Percentiles rank a stretch among this genome's conserved stretches.
Conservation (phyloP, 2,888 invertebrate genomes). For the Boloria euphrosyne region DNA sequence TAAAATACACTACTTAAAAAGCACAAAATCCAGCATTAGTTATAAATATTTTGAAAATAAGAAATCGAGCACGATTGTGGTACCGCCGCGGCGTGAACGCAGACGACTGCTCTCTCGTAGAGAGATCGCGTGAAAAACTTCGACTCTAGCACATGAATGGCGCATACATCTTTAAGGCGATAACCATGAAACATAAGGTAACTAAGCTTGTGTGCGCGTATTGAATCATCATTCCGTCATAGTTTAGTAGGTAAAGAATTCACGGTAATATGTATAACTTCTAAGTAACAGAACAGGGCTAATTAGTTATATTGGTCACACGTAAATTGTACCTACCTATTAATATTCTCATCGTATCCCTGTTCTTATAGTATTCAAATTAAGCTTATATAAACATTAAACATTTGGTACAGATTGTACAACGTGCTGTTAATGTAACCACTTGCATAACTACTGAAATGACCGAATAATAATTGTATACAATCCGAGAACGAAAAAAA, state of each 20-base stretch:
- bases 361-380: too few relatives aligned
- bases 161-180: slow-evolving; percentile 35
- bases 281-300: not conserved
- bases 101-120: slow-evolving; percentile 73
- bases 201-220: slow-evolving; percentile 27
- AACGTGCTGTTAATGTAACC: not conserved
- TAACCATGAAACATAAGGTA: slow-evolving; percentile 28
- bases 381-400: not conserved
- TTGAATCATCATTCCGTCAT: slow-evolving; percentile 31
- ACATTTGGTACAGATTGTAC: not conserved
- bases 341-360: too few relatives aligned
- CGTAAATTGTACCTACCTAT: not conserved
- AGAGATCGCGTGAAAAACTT: slow-evolving; percentile 80
- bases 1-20: not conserved
- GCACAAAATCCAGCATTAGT: slow-evolving; percentile 19
- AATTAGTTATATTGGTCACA: not conserved
- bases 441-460: slow-evolving; percentile 13
- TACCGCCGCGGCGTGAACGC: slow-evolving; percentile 60
- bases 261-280: not conserved
- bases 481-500: not conserved
- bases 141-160: slow-evolving; percentile 67
- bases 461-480: not conserved
- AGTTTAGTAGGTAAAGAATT: slow-evolving; percentile 7
- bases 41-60: slow-evolving; percentile 34
- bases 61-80: slow-evolving; percentile 50